Evolutionary conservation across 2,113 vertebrate genomes (phyloP), one percentile per base, ranked within the genome.

Genomic region (Caretta caretta): DNA sequence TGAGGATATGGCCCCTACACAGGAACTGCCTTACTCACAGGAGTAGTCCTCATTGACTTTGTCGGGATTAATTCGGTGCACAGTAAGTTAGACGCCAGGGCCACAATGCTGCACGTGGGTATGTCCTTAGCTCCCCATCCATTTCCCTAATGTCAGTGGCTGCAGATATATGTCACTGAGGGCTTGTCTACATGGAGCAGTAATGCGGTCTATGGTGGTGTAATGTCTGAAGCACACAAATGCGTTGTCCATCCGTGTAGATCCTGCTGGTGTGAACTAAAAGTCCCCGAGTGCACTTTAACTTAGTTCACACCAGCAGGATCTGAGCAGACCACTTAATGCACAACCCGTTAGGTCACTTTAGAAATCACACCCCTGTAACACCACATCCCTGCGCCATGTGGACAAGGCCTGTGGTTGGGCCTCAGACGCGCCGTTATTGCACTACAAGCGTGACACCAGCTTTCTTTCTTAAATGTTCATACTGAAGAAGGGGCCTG

Each of bases 351-450:
- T 69, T 38, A 4, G 65, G 20, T 69, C 35, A 20, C 17, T 38
- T n/a, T 19, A n/a, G 31, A 69, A 16, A 69, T 17, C 62, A 19
- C 35, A 8, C 16, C 31, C 6, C 57, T 31, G 62, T 8, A 25
- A n/a, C 14, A 0, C 17, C 4, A 20, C 35, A 22, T 38, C 35
- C 10, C 35, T 8, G 65, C 29, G 5, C 35, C 35, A 8, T 19
- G 14, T n/a, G n/a, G 16, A 35, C 62, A 19, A 69, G 62, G 31
- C 35, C 62, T 69, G 62, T n/a, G 31, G 62, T 16, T 69, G 62
- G 14, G 7, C 54, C 38, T 13, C 3, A 1, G 1, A 42, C 14
- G 38, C 19, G 10, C 46, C 38, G 0, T 3, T 35, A 25, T 82
- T 54, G 51, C 22, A 0, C 51, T 54, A 3, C 51, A 1, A 10